phyloP scores from a whole-genome alignment of 2,113 vertebrate genomes.

The Tympanuchus pallidicinctus region DNA sequence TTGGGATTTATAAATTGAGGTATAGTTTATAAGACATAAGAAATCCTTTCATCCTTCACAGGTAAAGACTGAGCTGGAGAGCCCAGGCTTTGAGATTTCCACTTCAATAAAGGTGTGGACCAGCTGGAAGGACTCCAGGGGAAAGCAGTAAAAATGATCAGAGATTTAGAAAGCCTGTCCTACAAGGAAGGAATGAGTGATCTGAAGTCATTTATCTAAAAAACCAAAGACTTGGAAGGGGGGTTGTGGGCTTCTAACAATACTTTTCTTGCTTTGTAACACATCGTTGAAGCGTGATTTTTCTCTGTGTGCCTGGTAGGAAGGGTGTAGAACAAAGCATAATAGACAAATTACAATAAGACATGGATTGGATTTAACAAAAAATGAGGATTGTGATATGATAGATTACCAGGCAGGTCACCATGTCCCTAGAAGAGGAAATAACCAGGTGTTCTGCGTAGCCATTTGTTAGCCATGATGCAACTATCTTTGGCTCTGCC shows the following conservation, averaged over 20 bases:
- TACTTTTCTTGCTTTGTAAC: not conserved
- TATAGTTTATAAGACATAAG: not conserved
- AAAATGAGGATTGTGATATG: not conserved
- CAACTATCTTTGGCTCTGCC: not conserved
- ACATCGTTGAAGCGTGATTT: slow-evolving; percentile 16
- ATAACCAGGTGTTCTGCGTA: not conserved
- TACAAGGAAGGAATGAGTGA: not conserved
- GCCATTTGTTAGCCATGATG: not conserved
- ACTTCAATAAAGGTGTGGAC: not conserved
- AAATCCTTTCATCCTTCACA: slow-evolving; percentile 29
- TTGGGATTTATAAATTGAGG: not conserved
- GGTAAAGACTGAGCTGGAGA: not conserved
- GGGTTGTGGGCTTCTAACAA: not conserved
- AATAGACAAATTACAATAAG: not conserved
- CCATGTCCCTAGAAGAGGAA: not conserved
- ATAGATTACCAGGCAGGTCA: not conserved
- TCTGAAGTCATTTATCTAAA: slow-evolving; percentile 33
- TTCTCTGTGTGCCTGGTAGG: not conserved
- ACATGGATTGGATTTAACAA: not conserved
- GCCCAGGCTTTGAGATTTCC: slow-evolving; percentile 15
- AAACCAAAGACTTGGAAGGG: not conserved
- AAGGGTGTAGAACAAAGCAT: not conserved
- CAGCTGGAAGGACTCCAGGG: not conserved
- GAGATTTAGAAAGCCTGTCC: slow-evolving; percentile 3
- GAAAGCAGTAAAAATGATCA: slow-evolving; percentile 17